A percentile compares a stretch with the other conserved stretches of the same genome.
Conservation (phyloP, 1,140 invertebrate genomes). For the Drosophila eugracilis region DNA sequence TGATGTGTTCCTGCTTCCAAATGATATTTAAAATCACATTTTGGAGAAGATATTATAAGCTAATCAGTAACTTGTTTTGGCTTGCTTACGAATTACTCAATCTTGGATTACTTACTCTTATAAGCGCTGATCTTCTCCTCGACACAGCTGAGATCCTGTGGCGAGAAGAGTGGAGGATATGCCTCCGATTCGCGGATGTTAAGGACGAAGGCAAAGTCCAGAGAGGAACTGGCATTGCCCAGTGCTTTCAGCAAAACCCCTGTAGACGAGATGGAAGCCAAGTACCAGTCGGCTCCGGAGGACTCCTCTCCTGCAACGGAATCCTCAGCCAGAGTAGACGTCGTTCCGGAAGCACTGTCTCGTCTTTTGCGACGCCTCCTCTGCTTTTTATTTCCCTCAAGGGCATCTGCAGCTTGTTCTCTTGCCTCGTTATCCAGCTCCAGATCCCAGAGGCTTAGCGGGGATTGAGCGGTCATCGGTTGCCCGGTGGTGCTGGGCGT, state of each 20-base stretch:
- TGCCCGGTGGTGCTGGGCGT: constrained; percentile 40
- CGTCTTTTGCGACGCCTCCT: constrained; percentile 44
- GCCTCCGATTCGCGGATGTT: constrained; percentile 84
- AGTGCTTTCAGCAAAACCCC: constrained; percentile 76
- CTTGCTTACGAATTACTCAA: no score
- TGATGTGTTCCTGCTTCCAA: no score
- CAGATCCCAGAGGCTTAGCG: constrained; percentile 79
- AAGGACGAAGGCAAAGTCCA: constrained; percentile 83
- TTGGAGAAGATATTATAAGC: no score
- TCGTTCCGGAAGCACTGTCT: constrained; percentile 7
- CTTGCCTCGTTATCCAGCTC: constrained; percentile 80
- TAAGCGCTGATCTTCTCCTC: constrained; percentile 84
- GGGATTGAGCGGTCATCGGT: constrained; percentile 55
- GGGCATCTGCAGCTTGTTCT: constrained; percentile 54
- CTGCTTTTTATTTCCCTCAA: constrained; percentile 25
- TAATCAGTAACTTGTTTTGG: no score
- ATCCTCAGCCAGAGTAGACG: constrained; percentile 44
- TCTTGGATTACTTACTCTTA: constrained; percentile 57
- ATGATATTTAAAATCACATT: no score
- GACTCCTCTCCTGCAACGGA: constrained; percentile 17
- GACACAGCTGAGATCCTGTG: constrained; percentile 80
- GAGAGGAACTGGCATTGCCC: constrained; percentile 58
- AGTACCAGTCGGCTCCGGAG: constrained; percentile 63
- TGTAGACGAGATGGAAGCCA: constrained; percentile 82
- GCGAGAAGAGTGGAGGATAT: constrained; percentile 80